A percentile compares a stretch with the other conserved stretches of the same genome.
phyloP scores from a whole-genome alignment of 2,888 invertebrate genomes.

The Pristionchus entomophagus region DNA sequence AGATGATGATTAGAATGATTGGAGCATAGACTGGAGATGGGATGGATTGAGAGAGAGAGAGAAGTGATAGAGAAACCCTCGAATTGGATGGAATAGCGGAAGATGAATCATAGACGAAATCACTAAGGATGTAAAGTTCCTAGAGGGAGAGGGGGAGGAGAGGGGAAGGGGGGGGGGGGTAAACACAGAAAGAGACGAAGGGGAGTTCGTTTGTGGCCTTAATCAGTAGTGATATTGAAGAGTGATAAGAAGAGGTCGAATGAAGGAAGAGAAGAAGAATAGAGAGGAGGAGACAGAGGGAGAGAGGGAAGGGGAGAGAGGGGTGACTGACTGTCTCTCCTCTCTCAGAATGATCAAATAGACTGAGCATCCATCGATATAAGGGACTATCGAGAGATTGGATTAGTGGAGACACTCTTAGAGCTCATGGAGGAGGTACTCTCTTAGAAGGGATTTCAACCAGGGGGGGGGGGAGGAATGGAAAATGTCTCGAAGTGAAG shows the following conservation, averaged over 20 bases:
- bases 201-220: slow-evolving; percentile 16
- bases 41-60: too few species aligned
- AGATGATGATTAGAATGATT: neutral
- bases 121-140: slow-evolving; percentile 24
- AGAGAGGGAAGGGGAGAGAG: slow-evolving; percentile 48
- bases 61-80: neutral
- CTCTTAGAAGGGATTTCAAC: neutral
- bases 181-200: slow-evolving; percentile 38
- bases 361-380: slow-evolving; percentile 48
- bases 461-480: slow-evolving; percentile 15
- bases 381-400: slow-evolving; percentile 42
- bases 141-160: too few species aligned
- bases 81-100: neutral
- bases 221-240: slow-evolving; percentile 49
- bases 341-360: slow-evolving; percentile 49
- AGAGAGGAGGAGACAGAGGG: slow-evolving; percentile 48
- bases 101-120: slow-evolving; percentile 11
- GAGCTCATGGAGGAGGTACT: neutral
- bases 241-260: slow-evolving; percentile 34
- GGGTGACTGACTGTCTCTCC: too few species aligned
- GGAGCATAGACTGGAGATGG: slow-evolving; percentile 16
- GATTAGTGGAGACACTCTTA: slow-evolving; percentile 14
- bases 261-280: slow-evolving; percentile 40
- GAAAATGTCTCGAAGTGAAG: slow-evolving; percentile 3
- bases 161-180: too few species aligned